These are phyloP conservation scores for Platyscapa corneri DNA, from an alignment of 1,140 invertebrate genomes.

Conservation along the genomic window DNA sequence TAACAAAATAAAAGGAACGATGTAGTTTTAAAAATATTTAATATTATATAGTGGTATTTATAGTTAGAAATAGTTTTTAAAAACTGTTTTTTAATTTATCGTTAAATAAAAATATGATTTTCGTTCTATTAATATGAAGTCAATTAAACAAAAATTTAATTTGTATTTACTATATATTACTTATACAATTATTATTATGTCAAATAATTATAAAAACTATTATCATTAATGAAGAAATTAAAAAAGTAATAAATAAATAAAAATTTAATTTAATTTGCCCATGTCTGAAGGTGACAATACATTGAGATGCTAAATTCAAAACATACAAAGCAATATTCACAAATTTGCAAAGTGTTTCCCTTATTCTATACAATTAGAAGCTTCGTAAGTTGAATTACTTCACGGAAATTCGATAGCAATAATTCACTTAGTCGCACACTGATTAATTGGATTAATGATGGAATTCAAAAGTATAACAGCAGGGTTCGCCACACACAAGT, in stretches of 20 bases:
- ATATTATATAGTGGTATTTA: too few relatives aligned
- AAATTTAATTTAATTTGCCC: not conserved
- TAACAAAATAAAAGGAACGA: not conserved
- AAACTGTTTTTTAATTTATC: not conserved
- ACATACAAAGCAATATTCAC: constrained; percentile 45
- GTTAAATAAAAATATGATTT: not conserved
- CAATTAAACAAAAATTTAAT: not conserved
- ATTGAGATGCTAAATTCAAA: constrained; percentile 31
- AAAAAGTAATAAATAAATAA: not conserved
- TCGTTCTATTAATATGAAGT: not conserved
- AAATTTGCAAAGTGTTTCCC: constrained; percentile 37
- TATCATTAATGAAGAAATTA: not conserved
- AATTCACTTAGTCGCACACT: constrained; percentile 42
- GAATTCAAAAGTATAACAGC: constrained; percentile 42
- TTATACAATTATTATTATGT: not conserved
- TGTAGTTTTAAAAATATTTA: not conserved
- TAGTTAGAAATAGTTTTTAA: too few relatives aligned
- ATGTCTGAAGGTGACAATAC: constrained; percentile 10
- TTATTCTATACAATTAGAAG: constrained; percentile 36
- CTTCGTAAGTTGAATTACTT: constrained; percentile 5
- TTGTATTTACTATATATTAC: not conserved
- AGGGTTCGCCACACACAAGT: constrained; percentile 31
- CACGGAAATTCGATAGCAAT: constrained; percentile 15
- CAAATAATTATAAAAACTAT: not conserved
- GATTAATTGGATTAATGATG: constrained; percentile 45